These are phyloP conservation scores for Brachyptera risi DNA, from an alignment of 2,888 invertebrate species.

Conservation along the genomic window DNA sequence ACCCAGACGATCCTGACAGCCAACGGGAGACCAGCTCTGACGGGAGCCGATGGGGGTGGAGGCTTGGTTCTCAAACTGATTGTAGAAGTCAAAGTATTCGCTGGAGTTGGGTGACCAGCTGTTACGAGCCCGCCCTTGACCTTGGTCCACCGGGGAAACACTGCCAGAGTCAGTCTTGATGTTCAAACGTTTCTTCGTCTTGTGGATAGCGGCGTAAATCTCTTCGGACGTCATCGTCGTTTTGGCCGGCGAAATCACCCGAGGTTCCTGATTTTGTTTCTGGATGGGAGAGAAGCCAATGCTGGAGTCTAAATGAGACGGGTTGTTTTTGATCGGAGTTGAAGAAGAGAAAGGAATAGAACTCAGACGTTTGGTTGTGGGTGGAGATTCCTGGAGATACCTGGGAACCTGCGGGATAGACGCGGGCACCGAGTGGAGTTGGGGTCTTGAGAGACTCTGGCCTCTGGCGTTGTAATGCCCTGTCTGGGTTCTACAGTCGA, in stretches of 20 bases:
- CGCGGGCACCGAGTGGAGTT: slow-evolving; percentile 37
- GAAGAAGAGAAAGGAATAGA: neutral
- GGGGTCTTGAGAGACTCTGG: slow-evolving; percentile 38
- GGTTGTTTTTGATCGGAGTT: slow-evolving; percentile 22
- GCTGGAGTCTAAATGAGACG: slow-evolving; percentile 34
- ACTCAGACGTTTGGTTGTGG: slow-evolving; percentile 35
- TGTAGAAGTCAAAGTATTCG: slow-evolving; percentile 23
- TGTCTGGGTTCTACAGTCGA: no score
- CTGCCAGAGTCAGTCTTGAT: slow-evolving; percentile 46
- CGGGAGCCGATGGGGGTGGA: slow-evolving; percentile 40
- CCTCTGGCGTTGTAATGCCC: no score
- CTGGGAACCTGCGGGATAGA: neutral
- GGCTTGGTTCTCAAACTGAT: slow-evolving; percentile 19
- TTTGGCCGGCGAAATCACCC: slow-evolving; percentile 58
- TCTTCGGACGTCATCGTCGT: slow-evolving; percentile 76
- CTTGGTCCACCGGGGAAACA: slow-evolving; percentile 9
- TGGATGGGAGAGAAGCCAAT: slow-evolving; percentile 1
- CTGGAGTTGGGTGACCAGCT: slow-evolving; percentile 58
- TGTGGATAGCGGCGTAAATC: slow-evolving; percentile 70
- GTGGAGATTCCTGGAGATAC: slow-evolving; percentile 24
- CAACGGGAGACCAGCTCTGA: slow-evolving; percentile 45
- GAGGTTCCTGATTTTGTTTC: neutral
- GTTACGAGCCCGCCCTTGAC: slow-evolving; percentile 51
- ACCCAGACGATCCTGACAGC: slow-evolving; percentile 6
- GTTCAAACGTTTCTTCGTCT: slow-evolving; percentile 68